Percentiles rank a stretch among this genome's conserved stretches.
These are phyloP conservation scores for Sepiola atlantica DNA, from an alignment of 2,888 invertebrate genomes.

Conservation along the genomic window DNA sequence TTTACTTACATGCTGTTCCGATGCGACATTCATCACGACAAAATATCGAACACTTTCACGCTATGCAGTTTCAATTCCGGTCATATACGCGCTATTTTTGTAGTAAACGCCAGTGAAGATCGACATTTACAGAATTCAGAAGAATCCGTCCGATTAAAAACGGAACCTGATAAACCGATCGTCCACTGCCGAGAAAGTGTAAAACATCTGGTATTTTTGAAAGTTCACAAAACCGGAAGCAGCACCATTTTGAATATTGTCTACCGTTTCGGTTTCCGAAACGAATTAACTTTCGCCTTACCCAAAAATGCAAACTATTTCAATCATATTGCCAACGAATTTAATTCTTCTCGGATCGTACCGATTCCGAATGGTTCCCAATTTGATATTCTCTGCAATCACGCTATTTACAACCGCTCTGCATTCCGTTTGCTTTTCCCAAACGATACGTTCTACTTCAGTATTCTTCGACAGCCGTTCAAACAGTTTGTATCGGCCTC, in stretches of 20 bases:
- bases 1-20: not conserved
- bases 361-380: not conserved
- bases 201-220: slow-evolving; percentile 53
- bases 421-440: not conserved
- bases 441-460: slow-evolving; percentile 14
- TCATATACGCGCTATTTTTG: not conserved
- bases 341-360: not conserved
- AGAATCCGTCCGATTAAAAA: not conserved
- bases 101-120: not conserved
- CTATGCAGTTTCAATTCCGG: not conserved
- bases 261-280: slow-evolving; percentile 58
- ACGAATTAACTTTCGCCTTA: slow-evolving; percentile 60
- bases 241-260: slow-evolving; percentile 64
- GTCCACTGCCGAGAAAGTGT: not conserved
- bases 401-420: not conserved
- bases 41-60: not conserved
- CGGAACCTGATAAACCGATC: not conserved
- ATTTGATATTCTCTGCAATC: slow-evolving; percentile 38
- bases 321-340: not conserved
- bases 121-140: not conserved
- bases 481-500: slow-evolving; percentile 22
- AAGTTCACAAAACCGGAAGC: slow-evolving; percentile 67
- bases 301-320: slow-evolving; percentile 55
- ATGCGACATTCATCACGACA: not conserved
- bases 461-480: slow-evolving; percentile 37